Base-by-base conservation (phyloP, 2,113 vertebrate species). In the Oxyura jamaicensis region DNA sequence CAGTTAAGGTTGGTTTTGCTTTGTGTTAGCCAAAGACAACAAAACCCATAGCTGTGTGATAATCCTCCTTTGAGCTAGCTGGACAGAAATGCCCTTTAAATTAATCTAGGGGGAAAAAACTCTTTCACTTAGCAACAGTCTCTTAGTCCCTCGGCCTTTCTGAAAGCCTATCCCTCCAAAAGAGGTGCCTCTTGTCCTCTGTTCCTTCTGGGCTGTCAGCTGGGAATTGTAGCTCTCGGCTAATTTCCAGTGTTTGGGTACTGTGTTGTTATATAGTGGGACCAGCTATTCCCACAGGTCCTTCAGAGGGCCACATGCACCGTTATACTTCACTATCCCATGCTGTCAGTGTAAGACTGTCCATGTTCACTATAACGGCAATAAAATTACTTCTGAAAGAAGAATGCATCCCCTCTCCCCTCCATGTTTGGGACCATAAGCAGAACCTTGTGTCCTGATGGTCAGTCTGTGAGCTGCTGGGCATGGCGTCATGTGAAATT, bases 171-270 rank as follows among this genome's bases (percentile, higher is more conserved):
- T 79, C 77, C 86, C 50, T 86, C 86, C 44, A 79, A 86, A 95
- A 92, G 91, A 95, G 91, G 86, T 96, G 91, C 91, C 91, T 96
- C 93, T 92, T 68, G 95, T 95, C 88, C 62, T 89, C 86, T 72
- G 86, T 78, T 94, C 83, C 86, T 93, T 95, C 80, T 68, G 73
- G 89, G 39, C 39, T 92, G 93, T 87, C 91, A 89, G 80, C 66
- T 95, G 89, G 81, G 86, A 95, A 89, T 53, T 0, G 0, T 95
- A 93, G 96, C 94, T 96, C 88, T 97, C 84, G 59, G 91, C 94
- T 92, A 95, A 93, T 96, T 96, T 96, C 95, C 96, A 96, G 86
- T 91, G 94, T 89, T 95, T 95, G 95, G 94, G 95, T 87, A 95
- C 93, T 92, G 66, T 91, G 94, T 92, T 79, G 93, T 95, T 91